Evolutionary conservation across 2,113 vertebrate genomes (phyloP), one percentile per base, ranked within the genome.

Genomic region (Tachysurus vachellii): DNA sequence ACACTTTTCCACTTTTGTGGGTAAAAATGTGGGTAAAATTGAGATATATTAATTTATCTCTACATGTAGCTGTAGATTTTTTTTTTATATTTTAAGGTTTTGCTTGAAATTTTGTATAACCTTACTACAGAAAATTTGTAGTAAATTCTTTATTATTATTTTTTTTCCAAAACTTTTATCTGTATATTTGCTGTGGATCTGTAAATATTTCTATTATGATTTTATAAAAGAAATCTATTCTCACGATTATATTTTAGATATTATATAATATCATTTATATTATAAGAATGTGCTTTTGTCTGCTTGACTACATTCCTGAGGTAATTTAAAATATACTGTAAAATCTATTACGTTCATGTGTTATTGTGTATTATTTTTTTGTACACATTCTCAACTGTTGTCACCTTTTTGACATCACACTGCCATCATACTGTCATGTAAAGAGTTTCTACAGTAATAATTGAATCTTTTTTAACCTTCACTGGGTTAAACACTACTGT

Each of bases 241-340:
- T 92, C 84, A 90, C 82, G 82, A 31, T 85, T 88, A 88, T 91
- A 62, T 91, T 94, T 88, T 90, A 90, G 36, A 36, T 36, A 36
- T 36, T 36, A 36, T 36, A 36, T 36, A 36, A 36, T 91, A 92
- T 79, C 93, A 91, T 94, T 93, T 94, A 91, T 93, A 90, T 79
- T 36, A 9, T 42, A 85, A 53, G 59, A 73, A 42, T 61, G 31
- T 83, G n/a, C 64, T 54, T 44, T 12, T 54, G 10, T 21, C n/a
- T 70, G 44, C 82, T 83, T 13, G 19, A 62, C 61, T 54, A 47
- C 57, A 81, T 81, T 81, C 79, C 79, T 61, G 79, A 61, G 12
- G 12, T 23, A 13, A 81, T 44, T 36, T 8, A 81, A 81, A 61
- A 81, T 44, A 61, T 81, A 42, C 19, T 42, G 19, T 0, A 61